Conservation (phyloP, 2,888 invertebrate genomes). For the Drosophila putrida region DNA sequence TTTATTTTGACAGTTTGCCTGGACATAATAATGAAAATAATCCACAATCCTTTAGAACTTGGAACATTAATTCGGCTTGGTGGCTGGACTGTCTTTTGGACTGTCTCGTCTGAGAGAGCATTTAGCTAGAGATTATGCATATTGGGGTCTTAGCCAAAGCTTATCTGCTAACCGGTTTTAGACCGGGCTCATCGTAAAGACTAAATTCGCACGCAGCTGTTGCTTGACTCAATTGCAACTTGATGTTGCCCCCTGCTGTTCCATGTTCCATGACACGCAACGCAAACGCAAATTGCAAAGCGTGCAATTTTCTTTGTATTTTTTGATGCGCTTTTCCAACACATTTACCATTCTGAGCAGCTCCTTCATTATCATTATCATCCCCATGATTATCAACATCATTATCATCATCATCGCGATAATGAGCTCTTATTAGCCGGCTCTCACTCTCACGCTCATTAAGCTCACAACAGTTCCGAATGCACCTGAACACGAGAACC, state of each 20-base stretch:
- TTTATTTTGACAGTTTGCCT: too few relatives aligned
- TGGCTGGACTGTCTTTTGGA: background rate
- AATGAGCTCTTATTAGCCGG: conserved; percentile 49
- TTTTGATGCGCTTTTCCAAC: conserved; percentile 46
- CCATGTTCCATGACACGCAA: conserved; percentile 28
- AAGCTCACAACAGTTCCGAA: conserved; percentile 4
- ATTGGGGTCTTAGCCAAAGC: conserved; percentile 17
- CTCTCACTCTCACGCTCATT: conserved; percentile 28
- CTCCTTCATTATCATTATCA: conserved; percentile 38
- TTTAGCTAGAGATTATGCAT: conserved; percentile 39
- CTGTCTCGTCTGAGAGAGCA: conserved; percentile 8
- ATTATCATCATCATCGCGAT: conserved; percentile 16
- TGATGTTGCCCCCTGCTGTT: conserved; percentile 13
- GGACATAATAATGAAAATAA: background rate
- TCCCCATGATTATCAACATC: conserved; percentile 5
- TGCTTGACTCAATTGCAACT: conserved; percentile 9
- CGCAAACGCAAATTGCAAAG: conserved; percentile 48
- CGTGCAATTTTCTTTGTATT: conserved; percentile 61
- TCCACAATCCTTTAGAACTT: background rate
- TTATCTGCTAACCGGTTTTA: conserved; percentile 34
- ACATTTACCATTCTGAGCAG: conserved; percentile 29
- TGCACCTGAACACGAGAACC: conserved; percentile 31
- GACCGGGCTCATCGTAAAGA: conserved; percentile 19
- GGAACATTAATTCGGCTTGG: background rate
- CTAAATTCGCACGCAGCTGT: conserved; percentile 43